Percentiles rank a stretch among this genome's conserved stretches.
Evolutionary conservation across 2,113 vertebrate species (phyloP).

Genomic region (Austrofundulus limnaeus): DNA sequence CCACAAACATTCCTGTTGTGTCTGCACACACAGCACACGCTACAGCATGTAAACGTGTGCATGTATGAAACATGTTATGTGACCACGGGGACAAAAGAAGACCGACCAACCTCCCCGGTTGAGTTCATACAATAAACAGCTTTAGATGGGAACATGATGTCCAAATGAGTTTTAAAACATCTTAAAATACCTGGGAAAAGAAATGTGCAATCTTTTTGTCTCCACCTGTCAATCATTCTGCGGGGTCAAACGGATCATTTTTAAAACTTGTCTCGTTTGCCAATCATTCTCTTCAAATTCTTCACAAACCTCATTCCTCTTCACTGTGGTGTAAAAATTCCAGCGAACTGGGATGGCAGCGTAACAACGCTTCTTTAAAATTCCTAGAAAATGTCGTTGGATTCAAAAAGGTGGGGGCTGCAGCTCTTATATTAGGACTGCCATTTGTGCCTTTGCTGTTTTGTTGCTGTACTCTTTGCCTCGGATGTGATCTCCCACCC

Average conservation of each 20-base stretch:
- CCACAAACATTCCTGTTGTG: conserved; percentile 49
- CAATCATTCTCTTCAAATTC: conserved; percentile 23
- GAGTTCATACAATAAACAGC: not conserved
- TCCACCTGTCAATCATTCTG: conserved; percentile 18
- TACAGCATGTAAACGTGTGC: conserved; percentile 13
- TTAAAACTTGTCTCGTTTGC: conserved; percentile 22
- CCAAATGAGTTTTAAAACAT: not conserved
- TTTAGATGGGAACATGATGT: too few relatives aligned
- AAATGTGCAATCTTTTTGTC: conserved; percentile 14
- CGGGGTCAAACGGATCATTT: conserved; percentile 33
- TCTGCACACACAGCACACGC: conserved; percentile 1
- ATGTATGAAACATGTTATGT: not conserved
- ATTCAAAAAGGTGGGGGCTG: conserved; percentile 27
- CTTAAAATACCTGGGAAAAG: conserved; percentile 3
- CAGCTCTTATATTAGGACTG: conserved; percentile 32
- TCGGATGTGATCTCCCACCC: conserved; percentile 68
- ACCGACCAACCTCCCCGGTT: not conserved
- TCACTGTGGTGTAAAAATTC: conserved; percentile 44
- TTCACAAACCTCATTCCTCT: conserved; percentile 24
- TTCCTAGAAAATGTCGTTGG: conserved; percentile 38
- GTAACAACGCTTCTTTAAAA: conserved; percentile 39
- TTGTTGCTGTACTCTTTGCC: conserved; percentile 42
- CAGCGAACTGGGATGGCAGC: conserved; percentile 3
- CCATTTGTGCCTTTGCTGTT: conserved; percentile 42
- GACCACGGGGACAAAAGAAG: not conserved